Base-by-base conservation (phyloP, 1,140 invertebrate species). In the Centruroides sculpturatus region DNA sequence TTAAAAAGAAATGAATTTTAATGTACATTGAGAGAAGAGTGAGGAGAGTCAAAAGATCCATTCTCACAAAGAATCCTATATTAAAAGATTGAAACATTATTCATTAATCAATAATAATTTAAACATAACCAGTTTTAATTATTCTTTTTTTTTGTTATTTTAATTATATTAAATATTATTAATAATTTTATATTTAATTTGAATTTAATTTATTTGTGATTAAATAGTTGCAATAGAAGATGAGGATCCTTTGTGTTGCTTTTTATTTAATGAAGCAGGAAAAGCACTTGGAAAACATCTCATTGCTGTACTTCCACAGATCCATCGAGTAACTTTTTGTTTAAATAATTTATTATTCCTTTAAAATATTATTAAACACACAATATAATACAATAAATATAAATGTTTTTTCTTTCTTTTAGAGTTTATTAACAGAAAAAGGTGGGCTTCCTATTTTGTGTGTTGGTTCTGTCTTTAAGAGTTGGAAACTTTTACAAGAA, bases 391-490 rank as follows among this genome's bases (percentile, higher is more conserved):
- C 9, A 49, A n/a, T 49, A 34, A 51, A 8, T 11, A 51, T 51
- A 34, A 51, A 8, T 35, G 34, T 60, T 55, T 50, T n/a, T 59
- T 34, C 56, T 35, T 66, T 8, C 51, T 65, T 67, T 11, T 67
- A 80, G 74, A 72, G 77, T 61, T 68, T 85, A 51, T 74, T 76
- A 52, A 69, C 72, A 52, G 55, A 61, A 53, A 50, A 64, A 57
- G 82, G 81, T 6, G 83, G 90, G 7, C 69, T 95, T 1, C 84
- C 85, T 47, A 80, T 98, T 0, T 83, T 96, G 0, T 94, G 92
- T 71, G 89, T 97, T 1, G 95, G 95, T 1, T 96, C 92, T 0
- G 92, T 98, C 0, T 98, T 92, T 86, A 85, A 89, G 66, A 95
- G 91, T 65, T 98, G 92, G 92, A 70, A 82, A 3, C 77, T 86